Conservation (phyloP, 2,888 invertebrate species). For the Netelia fuscicornis region DNA sequence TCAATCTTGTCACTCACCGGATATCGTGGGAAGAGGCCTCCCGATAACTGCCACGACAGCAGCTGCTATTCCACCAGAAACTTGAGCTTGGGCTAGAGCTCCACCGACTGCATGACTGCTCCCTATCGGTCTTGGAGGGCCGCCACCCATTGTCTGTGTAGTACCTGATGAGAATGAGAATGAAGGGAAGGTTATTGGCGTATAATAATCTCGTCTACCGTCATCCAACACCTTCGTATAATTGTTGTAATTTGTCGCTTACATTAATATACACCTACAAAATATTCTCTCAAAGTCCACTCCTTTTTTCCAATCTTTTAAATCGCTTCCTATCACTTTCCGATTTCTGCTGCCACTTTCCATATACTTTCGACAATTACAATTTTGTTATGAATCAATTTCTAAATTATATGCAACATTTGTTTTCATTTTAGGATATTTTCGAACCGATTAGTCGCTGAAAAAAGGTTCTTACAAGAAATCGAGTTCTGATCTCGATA, state of each 20-base stretch:
- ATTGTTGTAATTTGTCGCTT: not conserved
- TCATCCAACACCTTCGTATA: not conserved
- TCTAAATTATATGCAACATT: too few species aligned
- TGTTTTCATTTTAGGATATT: too few species aligned
- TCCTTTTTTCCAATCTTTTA: too few species aligned
- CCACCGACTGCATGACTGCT: constrained; percentile 86
- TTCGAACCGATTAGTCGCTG: not conserved
- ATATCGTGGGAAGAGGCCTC: constrained; percentile 90
- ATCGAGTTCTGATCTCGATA: not conserved
- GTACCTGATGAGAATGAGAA: constrained; percentile 64
- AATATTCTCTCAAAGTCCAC: too few species aligned
- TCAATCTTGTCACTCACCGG: constrained; percentile 73
- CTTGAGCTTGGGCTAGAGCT: constrained; percentile 89
- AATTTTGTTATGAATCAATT: too few species aligned
- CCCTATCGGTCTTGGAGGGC: constrained; percentile 76
- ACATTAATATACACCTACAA: not conserved
- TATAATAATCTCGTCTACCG: not conserved
- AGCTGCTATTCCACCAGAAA: constrained; percentile 90
- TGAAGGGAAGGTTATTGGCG: constrained; percentile 21
- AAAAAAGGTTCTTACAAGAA: not conserved
- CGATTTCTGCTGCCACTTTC: too few species aligned
- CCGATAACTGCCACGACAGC: constrained; percentile 90
- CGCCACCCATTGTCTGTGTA: constrained; percentile 77
- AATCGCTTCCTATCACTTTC: too few species aligned
- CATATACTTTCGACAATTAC: too few species aligned